Conservation (phyloP, 2,888 invertebrate genomes). For the Anodontia alba region DNA sequence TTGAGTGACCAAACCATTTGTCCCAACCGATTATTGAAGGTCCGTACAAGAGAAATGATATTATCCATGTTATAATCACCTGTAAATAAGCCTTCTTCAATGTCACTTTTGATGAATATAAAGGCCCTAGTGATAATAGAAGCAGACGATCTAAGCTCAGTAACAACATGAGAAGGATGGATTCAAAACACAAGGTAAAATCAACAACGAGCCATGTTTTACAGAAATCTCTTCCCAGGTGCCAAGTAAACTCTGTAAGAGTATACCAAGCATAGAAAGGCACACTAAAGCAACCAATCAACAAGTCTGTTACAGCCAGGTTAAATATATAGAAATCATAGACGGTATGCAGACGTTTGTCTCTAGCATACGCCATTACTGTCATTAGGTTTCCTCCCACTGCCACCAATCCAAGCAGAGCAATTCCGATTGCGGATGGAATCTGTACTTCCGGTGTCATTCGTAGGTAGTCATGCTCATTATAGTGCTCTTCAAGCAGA, state of each 20-base stretch:
- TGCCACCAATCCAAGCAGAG: slow-evolving; percentile 56
- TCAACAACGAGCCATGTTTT: slow-evolving; percentile 68
- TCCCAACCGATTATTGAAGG: slow-evolving; percentile 75
- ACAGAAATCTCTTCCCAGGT: slow-evolving; percentile 69
- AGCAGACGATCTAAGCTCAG: slow-evolving; percentile 70
- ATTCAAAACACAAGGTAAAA: slow-evolving; percentile 68
- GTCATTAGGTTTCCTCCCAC: slow-evolving; percentile 68
- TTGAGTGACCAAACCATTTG: slow-evolving; percentile 64
- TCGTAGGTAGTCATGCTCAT: slow-evolving; percentile 20
- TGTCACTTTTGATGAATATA: slow-evolving; percentile 61
- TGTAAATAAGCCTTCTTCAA: slow-evolving; percentile 44
- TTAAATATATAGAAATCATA: slow-evolving; percentile 71
- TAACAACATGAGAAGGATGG: slow-evolving; percentile 67
- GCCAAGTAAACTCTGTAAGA: slow-evolving; percentile 62
- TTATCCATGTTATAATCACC: slow-evolving; percentile 64
- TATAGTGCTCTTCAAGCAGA: background rate
- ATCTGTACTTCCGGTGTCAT: slow-evolving; percentile 41
- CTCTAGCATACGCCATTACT: slow-evolving; percentile 65
- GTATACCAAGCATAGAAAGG: slow-evolving; percentile 72
- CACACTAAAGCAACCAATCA: slow-evolving; percentile 67
- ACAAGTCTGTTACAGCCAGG: slow-evolving; percentile 69
- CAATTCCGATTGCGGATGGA: slow-evolving; percentile 51
- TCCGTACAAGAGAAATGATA: slow-evolving; percentile 65
- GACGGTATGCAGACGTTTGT: slow-evolving; percentile 62
- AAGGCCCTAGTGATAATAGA: slow-evolving; percentile 62